Evolutionary conservation across 2,888 invertebrate genomes (phyloP).

Genomic region (Colostygia pectinataria): DNA sequence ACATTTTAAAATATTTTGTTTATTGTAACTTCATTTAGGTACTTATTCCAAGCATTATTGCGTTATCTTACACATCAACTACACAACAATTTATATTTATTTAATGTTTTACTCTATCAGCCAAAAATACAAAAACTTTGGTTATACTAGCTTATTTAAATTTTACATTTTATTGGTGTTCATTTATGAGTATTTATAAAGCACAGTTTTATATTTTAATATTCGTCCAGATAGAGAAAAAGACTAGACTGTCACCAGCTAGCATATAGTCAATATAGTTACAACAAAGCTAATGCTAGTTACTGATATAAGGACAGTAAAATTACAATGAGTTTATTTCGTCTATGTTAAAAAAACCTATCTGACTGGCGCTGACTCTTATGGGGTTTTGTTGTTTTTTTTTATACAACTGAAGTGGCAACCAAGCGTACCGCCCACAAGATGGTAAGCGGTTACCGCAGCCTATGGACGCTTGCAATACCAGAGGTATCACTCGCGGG

Average conservation of each 20-base stretch:
- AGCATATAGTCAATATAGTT: slow-evolving; percentile 45
- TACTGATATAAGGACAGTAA: no score
- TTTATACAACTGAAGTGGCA: no score
- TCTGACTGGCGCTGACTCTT: no score
- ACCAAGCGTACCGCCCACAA: no score
- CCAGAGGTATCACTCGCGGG: no score
- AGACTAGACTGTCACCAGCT: slow-evolving; percentile 70
- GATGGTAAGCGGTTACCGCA: no score
- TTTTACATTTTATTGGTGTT: slow-evolving; percentile 56
- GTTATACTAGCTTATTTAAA: slow-evolving; percentile 75
- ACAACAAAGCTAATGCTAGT: slow-evolving; percentile 18
- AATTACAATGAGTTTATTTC: background rate
- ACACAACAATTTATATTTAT: slow-evolving; percentile 62
- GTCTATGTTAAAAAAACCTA: no score
- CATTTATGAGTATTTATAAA: slow-evolving; percentile 55
- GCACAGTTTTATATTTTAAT: slow-evolving; percentile 20
- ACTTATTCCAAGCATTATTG: slow-evolving; percentile 70
- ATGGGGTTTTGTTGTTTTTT: no score
- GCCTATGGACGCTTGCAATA: no score
- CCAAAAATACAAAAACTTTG: slow-evolving; percentile 79
- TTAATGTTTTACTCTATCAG: slow-evolving; percentile 53
- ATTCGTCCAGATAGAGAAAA: slow-evolving; percentile 48
- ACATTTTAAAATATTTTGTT: slow-evolving; percentile 60
- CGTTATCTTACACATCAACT: slow-evolving; percentile 64
- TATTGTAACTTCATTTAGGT: slow-evolving; percentile 70